Evolutionary conservation across 2,113 vertebrate genomes (phyloP), one percentile per base, ranked within the genome.

Genomic region (Anarhynchus alexandrinus): DNA sequence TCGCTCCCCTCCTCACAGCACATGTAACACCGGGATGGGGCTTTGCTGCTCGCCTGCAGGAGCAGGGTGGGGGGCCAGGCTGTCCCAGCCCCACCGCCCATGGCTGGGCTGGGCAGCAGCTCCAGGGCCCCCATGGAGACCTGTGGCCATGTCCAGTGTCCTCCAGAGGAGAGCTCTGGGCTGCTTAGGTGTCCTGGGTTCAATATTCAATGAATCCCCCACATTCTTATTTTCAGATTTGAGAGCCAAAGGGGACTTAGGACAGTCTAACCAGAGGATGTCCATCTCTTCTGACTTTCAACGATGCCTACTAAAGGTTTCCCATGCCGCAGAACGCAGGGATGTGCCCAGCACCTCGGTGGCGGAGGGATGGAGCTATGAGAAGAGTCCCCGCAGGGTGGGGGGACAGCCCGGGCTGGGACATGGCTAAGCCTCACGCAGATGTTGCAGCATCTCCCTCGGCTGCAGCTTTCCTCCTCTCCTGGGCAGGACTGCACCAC

Each of bases 281-380:
- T 32, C 9, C 61, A 22, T 40, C 45, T 43, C 40, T 27, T 73
- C 88, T 11, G 34, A 17, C 36, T 21, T 45, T 14, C 70, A 67
- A 74, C 0, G 0, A 15, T n/a, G 59, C 36, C 65, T 3, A 0
- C 4, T 20, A 14, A 23, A 34, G 57, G 26, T 34, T 71, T 38
- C 36, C 49, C 21, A 12, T 12, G 11, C 49, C 23, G 22, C 49
- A 49, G 49, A 49, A 49, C 3, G 21, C 49, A 49, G 52, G 25
- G 40, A n/a, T 11, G 62, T 42, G 25, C 42, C 52, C 42, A 18
- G 15, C 2, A 12, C 13, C 66, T 17, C 1, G 6, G 20, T 26
- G 77, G 20, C 30, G 9, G 19, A 51, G 17, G 23, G 21, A 25
- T 5, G n/a, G 4, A 23, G 58, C 29, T 42, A 34, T 2, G 2